phyloP scores from a whole-genome alignment of 1,140 invertebrate species.

The Drosophila pruinosa region DNA sequence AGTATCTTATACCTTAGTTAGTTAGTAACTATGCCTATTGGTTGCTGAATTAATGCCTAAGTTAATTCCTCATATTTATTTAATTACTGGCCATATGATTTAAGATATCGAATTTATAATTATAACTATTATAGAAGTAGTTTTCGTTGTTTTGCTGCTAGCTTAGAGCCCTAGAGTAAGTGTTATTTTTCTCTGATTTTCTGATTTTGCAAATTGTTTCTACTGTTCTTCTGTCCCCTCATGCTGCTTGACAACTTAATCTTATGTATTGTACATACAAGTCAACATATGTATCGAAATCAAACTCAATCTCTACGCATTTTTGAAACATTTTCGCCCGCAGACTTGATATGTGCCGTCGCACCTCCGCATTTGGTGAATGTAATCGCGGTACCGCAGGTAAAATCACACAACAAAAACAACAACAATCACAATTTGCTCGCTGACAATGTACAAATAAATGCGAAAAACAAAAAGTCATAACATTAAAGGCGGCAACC shows the following conservation, averaged over 20 bases:
- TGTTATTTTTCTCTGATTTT: neutral
- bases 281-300: constrained; percentile 21
- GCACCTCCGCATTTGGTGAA: constrained; percentile 95
- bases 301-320: constrained; percentile 61
- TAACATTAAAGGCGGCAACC: constrained; percentile 76
- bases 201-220: neutral
- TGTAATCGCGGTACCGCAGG: constrained; percentile 99
- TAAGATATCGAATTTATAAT: neutral
- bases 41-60: constrained; percentile 37
- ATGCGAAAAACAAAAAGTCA: constrained; percentile 46
- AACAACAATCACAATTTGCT: constrained; percentile 56
- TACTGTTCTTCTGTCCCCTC: neutral
- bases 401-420: constrained; percentile 83
- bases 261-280: constrained; percentile 6
- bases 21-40: constrained; percentile 48
- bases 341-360: constrained; percentile 99
- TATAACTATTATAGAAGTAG: neutral
- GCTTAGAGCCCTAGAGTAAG: too few relatives aligned
- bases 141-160: neutral
- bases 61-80: neutral
- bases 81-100: neutral
- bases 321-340: constrained; percentile 84
- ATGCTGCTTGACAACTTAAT: constrained; percentile 11
- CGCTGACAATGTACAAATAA: constrained; percentile 68
- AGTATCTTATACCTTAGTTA: constrained; percentile 32